Conservation (phyloP, 2,888 invertebrate species). For the Crematogaster levior region DNA sequence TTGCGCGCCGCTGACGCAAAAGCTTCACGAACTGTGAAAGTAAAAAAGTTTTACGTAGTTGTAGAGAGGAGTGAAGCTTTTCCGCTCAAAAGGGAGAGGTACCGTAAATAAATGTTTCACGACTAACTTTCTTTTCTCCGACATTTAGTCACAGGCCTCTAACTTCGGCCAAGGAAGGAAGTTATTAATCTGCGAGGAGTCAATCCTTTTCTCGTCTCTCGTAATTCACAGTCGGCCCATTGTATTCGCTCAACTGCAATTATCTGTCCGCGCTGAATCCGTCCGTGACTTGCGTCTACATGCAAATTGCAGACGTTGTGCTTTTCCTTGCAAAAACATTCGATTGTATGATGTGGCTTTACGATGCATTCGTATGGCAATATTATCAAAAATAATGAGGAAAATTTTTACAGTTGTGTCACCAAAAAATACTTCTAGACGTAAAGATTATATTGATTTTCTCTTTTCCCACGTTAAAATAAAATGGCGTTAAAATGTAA, state of each 20-base stretch:
- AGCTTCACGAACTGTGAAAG: not conserved
- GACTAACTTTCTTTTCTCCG: slow-evolving; percentile 70
- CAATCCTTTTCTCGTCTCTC: slow-evolving; percentile 66
- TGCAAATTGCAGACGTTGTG: slow-evolving; percentile 39
- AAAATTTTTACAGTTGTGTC: not conserved
- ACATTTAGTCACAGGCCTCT: slow-evolving; percentile 72
- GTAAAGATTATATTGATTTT: not conserved
- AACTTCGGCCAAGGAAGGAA: slow-evolving; percentile 70
- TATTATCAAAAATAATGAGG: not conserved
- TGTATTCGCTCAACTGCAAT: slow-evolving; percentile 70
- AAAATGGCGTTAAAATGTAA: not conserved
- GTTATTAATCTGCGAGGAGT: slow-evolving; percentile 75
- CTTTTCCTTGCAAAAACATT: slow-evolving; percentile 42
- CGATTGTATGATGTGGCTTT: slow-evolving; percentile 54
- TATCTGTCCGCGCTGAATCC: slow-evolving; percentile 62
- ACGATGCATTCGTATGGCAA: not conserved
- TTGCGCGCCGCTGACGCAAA: not conserved
- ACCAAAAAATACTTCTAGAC: not conserved
- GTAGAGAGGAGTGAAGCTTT: slow-evolving; percentile 17
- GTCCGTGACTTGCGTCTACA: slow-evolving; percentile 57
- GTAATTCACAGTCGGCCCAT: slow-evolving; percentile 66
- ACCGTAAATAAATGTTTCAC: slow-evolving; percentile 73
- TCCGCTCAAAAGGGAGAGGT: not conserved
- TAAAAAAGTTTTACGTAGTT: slow-evolving; percentile 28
- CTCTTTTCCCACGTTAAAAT: not conserved